A percentile compares a stretch with the other conserved stretches of the same genome.
Evolutionary conservation across 2,888 invertebrate genomes (phyloP).

Genomic region (Ditylenchus weischeri): DNA sequence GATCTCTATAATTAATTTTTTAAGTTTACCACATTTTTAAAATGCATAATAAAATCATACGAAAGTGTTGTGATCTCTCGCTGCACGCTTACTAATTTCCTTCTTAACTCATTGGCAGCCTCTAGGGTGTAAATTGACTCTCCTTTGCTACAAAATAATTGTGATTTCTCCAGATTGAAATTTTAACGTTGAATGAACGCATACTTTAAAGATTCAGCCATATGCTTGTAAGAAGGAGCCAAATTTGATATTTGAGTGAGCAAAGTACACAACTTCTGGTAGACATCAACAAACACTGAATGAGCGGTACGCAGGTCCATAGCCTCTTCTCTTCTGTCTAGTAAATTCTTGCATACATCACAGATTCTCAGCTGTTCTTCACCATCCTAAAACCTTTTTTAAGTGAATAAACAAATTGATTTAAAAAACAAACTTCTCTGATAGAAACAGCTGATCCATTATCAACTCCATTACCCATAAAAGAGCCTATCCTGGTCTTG

Average conservation of each 20-base stretch:
- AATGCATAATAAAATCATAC: slow-evolving; percentile 41
- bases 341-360: slow-evolving; percentile 64
- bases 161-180: not conserved
- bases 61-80: slow-evolving; percentile 75
- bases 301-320: slow-evolving; percentile 78
- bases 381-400: slow-evolving; percentile 65
- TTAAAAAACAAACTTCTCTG: slow-evolving; percentile 7
- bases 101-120: slow-evolving; percentile 78
- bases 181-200: too few relatives aligned
- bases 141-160: slow-evolving; percentile 69
- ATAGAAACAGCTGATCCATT: slow-evolving; percentile 3
- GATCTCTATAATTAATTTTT: slow-evolving; percentile 28
- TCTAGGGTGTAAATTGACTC: slow-evolving; percentile 81
- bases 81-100: slow-evolving; percentile 79
- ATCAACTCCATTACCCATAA: slow-evolving; percentile 14
- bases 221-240: slow-evolving; percentile 66
- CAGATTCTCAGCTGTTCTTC: slow-evolving; percentile 64
- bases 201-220: slow-evolving; percentile 62
- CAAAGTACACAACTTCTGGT: slow-evolving; percentile 75
- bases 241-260: slow-evolving; percentile 72
- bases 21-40: not conserved
- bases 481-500: slow-evolving; percentile 10
- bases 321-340: slow-evolving; percentile 75
- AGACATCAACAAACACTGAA: slow-evolving; percentile 76
- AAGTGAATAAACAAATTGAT: not conserved